These are phyloP conservation scores for Thymelicus acteon DNA, from an alignment of 2,888 invertebrate species.

Conservation along the genomic window DNA sequence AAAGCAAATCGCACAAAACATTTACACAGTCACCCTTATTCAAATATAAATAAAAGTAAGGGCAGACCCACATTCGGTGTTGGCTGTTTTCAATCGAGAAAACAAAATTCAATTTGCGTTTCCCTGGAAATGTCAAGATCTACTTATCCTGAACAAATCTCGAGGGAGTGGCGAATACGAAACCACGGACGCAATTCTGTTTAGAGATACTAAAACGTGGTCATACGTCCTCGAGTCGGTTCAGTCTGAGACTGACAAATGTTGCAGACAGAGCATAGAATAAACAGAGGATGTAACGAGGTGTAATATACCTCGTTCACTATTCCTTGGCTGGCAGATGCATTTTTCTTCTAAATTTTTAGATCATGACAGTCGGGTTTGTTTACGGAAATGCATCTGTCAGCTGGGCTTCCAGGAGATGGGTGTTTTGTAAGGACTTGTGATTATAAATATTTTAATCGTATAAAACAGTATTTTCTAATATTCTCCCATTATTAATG, in stretches of 20 bases:
- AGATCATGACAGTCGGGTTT: too few species aligned
- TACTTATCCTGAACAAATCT: slow-evolving; percentile 38
- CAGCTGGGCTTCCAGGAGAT: too few species aligned
- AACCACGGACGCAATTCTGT: slow-evolving; percentile 24
- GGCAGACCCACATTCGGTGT: slow-evolving; percentile 2
- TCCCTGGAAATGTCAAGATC: slow-evolving; percentile 38
- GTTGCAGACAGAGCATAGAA: background rate
- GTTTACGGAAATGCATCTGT: too few species aligned
- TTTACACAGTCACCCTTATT: slow-evolving; percentile 27
- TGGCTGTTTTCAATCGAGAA: slow-evolving; percentile 35
- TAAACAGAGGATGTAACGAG: background rate
- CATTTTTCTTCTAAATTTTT: too few species aligned
- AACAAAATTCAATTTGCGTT: slow-evolving; percentile 41
- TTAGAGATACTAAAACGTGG: background rate
- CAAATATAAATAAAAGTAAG: slow-evolving; percentile 32
- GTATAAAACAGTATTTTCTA: too few species aligned
- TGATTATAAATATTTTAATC: too few species aligned
- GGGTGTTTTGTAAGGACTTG: too few species aligned
- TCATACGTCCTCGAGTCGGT: slow-evolving; percentile 4
- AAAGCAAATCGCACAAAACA: slow-evolving; percentile 8
- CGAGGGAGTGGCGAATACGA: slow-evolving; percentile 25
- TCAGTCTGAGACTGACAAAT: background rate
- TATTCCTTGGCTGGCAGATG: too few species aligned
- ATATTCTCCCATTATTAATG: too few species aligned
- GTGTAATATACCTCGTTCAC: too few species aligned